Evolutionary conservation across 2,113 vertebrate species (phyloP).

Genomic region (Myrmecobius fasciatus): DNA sequence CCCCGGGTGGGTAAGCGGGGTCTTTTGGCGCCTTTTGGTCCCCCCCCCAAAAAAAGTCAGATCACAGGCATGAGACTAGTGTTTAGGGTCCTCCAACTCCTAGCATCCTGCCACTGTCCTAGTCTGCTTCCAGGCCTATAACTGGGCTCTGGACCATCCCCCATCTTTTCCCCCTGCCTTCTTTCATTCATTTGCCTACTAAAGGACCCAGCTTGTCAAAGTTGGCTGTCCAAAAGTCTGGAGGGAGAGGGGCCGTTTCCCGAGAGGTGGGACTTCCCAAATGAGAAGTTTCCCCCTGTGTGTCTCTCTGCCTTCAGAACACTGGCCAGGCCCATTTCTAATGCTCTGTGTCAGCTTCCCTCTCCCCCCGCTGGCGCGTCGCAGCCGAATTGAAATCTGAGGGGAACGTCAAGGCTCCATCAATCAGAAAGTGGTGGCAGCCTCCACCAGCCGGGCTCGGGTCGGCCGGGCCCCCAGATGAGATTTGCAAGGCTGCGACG

Average conservation of each 20-base stretch:
- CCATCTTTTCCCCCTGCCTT: not conserved
- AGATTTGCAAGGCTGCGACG: not conserved
- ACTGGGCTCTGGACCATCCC: not conserved
- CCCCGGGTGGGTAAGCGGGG: too few species aligned
- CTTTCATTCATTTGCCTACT: not conserved
- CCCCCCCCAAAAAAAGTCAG: not conserved
- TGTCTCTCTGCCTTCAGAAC: accelerated
- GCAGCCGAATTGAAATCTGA: constrained; percentile 9
- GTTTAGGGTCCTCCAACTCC: not conserved
- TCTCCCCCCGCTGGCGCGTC: not conserved
- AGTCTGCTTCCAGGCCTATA: not conserved
- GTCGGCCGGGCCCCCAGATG: constrained; percentile 1
- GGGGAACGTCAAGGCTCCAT: not conserved
- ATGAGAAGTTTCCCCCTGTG: too few species aligned
- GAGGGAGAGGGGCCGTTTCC: not conserved
- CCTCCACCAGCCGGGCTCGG: not conserved
- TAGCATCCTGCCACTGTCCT: not conserved
- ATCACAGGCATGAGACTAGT: not conserved
- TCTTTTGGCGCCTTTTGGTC: not conserved
- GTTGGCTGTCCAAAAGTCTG: not conserved
- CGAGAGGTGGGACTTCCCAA: not conserved
- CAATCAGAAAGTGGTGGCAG: constrained; percentile 29
- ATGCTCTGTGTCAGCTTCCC: accelerated
- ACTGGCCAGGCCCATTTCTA: accelerated
- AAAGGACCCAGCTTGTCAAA: accelerated